Evolutionary conservation across 1,140 invertebrate species (phyloP), one percentile per base, ranked within the genome.

Genomic region (Aphelinus atriplicis): DNA sequence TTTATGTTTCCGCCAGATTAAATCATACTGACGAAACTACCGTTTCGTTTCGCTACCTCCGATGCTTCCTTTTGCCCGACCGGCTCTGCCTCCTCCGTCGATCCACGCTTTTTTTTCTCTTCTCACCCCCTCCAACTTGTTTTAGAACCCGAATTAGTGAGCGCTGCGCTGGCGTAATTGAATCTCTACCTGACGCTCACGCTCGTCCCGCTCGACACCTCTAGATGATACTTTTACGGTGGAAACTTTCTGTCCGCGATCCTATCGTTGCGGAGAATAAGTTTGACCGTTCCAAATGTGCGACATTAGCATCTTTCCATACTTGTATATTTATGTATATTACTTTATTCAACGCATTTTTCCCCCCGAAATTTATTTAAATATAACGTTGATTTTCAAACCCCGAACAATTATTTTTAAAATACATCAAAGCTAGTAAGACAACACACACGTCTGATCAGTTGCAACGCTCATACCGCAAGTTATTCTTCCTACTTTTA

Each of bases 1-100:
- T 57, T 68, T 68, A 68, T 7, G 45, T 57, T 68, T 68, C 55
- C 9, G 45, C 55, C 46, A 68, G 57, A 68, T 68, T 48, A 48
- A 68, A 57, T 68, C 58, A 57, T n/a, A 57, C 45, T 45, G 7
- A 9, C 55, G 46, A 68, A 51, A 71, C 50, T 61, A 51, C 6
- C n/a, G 47, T 64, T 64, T 26, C 61, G 57, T 61, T 61, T 61
- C n/a, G 57, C 43, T 53, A 61, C 60, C 26, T 26, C 26, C 26
- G 26, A 26, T 26, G 26, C 26, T 26, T 26, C 26, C 26, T 26
- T 26, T 26, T 26, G 26, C 26, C 26, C 26, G 26, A 26, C 26
- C 26, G 26, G 26, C 26, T 73, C 51, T 73, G 48, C 10, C 47
- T 2, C 26, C 26, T 26, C 26, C 26, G 26, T 26, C 26, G 26